Evolutionary conservation across 2,113 vertebrate genomes (phyloP).

Genomic region (Mixornis gularis): DNA sequence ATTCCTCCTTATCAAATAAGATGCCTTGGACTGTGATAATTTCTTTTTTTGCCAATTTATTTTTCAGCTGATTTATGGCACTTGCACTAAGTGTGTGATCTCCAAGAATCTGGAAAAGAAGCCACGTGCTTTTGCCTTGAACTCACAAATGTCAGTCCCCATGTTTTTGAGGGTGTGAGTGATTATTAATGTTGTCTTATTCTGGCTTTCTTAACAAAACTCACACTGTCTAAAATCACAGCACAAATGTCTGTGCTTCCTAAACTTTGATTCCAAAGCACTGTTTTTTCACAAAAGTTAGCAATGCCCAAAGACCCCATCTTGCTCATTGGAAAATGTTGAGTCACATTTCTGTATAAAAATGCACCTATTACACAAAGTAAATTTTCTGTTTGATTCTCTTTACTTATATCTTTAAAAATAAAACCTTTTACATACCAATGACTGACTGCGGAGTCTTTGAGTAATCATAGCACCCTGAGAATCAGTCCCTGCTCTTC

Average conservation of each 20-base stretch:
- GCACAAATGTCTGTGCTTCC: neutral
- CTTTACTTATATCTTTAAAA: neutral
- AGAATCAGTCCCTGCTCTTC: neutral
- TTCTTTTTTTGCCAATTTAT: neutral
- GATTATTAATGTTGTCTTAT: slow-evolving; percentile 1
- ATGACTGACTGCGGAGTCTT: neutral
- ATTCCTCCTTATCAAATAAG: neutral
- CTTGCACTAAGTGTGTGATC: neutral
- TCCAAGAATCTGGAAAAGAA: slow-evolving; percentile 23
- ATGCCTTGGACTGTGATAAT: neutral
- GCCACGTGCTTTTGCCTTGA: neutral
- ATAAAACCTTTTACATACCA: neutral
- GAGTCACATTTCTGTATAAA: neutral
- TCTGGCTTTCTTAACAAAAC: slow-evolving; percentile 11
- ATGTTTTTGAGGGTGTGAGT: neutral
- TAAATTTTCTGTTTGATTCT: neutral
- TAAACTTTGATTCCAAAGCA: neutral
- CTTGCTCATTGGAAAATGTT: neutral
- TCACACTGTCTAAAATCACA: neutral
- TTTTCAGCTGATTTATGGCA: slow-evolving; percentile 21
- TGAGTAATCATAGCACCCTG: neutral
- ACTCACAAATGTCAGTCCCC: neutral
- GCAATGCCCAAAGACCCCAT: neutral
- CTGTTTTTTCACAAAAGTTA: neutral
- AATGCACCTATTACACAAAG: neutral